Evolutionary conservation across 92 coral and sea anemone genomes (phyloP).

Genomic region (Desmophyllum pertusum): DNA sequence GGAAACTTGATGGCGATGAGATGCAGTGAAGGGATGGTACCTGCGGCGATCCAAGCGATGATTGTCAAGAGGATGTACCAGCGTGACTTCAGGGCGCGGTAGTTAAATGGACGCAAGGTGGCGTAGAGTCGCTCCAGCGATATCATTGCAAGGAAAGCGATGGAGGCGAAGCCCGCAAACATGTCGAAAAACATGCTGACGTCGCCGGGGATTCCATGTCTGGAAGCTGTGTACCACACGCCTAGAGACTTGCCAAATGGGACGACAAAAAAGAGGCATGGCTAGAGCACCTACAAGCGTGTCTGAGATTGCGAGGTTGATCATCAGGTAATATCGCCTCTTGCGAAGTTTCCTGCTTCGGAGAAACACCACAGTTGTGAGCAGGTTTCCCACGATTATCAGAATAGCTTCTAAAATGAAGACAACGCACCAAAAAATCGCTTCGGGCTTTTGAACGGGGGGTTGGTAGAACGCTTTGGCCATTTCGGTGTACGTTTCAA

Average conservation of each 20-base stretch:
- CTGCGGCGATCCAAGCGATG: constrained; percentile 19
- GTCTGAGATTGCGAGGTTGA: constrained; percentile 35
- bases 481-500: too few relatives aligned
- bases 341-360: constrained; percentile 18
- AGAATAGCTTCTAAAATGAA: constrained; percentile 26
- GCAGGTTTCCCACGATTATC: constrained; percentile 18
- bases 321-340: constrained; percentile 27
- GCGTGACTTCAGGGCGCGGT: constrained; percentile 31
- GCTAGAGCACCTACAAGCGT: constrained; percentile 31
- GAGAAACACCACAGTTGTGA: constrained; percentile 6
- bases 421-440: constrained; percentile 3
- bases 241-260: neutral
- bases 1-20: neutral
- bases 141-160: constrained; percentile 22
- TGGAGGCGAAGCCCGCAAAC: constrained; percentile 32
- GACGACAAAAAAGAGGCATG: constrained; percentile 23
- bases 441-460: neutral
- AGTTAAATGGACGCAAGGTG: constrained; percentile 28
- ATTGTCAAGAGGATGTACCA: constrained; percentile 23
- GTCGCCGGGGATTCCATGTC: neutral
- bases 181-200: constrained; percentile 29
- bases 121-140: constrained; percentile 40
- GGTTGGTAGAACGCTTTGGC: too few relatives aligned
- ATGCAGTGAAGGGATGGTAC: constrained; percentile 9
- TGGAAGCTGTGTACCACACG: neutral